Base-by-base conservation (phyloP, 2,888 invertebrate species). In the Eupithecia vulgata region DNA sequence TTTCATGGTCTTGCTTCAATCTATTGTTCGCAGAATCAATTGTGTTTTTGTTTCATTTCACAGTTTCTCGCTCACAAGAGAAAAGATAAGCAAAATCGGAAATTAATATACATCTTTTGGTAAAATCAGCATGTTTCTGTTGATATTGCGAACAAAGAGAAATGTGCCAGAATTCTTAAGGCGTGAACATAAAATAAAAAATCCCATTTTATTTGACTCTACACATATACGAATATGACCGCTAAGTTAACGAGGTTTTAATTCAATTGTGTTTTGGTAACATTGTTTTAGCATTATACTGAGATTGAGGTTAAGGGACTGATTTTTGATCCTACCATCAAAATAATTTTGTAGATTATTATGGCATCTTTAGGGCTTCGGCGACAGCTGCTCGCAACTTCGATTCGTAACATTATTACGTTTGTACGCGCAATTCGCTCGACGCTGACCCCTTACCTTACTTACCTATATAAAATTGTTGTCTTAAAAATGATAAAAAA, bases 21-120 rank as follows among this genome's bases (percentile, higher is more conserved):
- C 25, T 25, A 1, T 57, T 57, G 52, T 25, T 25, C 12, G 25
- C n/a, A 25, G 57, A 57, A 25, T 25, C 21, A 57, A 57, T 57
- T 57, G 21, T 57, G 57, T 57, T 25, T 25, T 25, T 57, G 57
- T 57, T 57, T 57, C 12, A 57, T 57, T 57, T 57, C 25, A 57
- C 57, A 25, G 57, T 13, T 12, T 25, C 57, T 57, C 25, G 57
- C 12, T 57, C 57, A 13, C 25, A 57, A 12, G 57, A 13, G 25
- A 57, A 25, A 12, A 21, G n/a, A 57, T 57, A 57, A 57, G n/a
- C 12, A 10, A 57, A 25, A 57, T 57, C 13, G 57, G 25, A 25
- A 21, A 57, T 57, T 25, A 57, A 57, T 57, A 64, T 64, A 64
- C 37, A 37, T 64, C 37, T 64, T 62, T 57, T 37, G 62, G 35